Conservation (phyloP, 2,888 invertebrate genomes). For the Patella ulyssiponensis region DNA sequence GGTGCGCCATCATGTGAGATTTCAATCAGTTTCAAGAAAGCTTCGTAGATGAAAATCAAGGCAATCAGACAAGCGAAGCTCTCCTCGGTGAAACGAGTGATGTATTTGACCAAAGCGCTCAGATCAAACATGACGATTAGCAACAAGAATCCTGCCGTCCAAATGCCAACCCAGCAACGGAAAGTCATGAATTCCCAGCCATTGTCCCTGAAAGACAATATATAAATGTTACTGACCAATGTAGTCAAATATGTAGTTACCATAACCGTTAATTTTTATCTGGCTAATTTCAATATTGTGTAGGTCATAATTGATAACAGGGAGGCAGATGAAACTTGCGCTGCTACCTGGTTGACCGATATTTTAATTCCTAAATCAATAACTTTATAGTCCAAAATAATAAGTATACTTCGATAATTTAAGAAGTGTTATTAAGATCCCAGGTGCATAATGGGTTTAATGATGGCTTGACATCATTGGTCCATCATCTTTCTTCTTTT, state of each 20-base stretch:
- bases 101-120: conserved; percentile 95
- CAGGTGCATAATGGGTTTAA: too few relatives aligned
- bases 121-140: conserved; percentile 93
- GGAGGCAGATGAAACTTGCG: neutral
- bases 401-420: too few relatives aligned
- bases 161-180: conserved; percentile 95
- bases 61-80: conserved; percentile 98
- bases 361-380: too few relatives aligned
- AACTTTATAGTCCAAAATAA: too few relatives aligned
- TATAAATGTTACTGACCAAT: neutral
- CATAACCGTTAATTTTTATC: too few relatives aligned
- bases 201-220: conserved; percentile 51
- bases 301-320: neutral
- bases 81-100: conserved; percentile 98
- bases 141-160: conserved; percentile 89
- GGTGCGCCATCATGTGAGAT: conserved; percentile 39
- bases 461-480: too few relatives aligned
- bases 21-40: conserved; percentile 92
- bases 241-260: too few relatives aligned
- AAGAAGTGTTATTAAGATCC: too few relatives aligned
- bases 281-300: neutral
- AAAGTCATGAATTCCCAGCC: conserved; percentile 94
- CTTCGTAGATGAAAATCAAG: conserved; percentile 98
- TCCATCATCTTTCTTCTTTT: too few relatives aligned
- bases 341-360: neutral